Evolutionary conservation across 2,797 vertebrate species (phyloP), one percentile per base, ranked within the genome.

Genomic region (Pristis pectinata): DNA sequence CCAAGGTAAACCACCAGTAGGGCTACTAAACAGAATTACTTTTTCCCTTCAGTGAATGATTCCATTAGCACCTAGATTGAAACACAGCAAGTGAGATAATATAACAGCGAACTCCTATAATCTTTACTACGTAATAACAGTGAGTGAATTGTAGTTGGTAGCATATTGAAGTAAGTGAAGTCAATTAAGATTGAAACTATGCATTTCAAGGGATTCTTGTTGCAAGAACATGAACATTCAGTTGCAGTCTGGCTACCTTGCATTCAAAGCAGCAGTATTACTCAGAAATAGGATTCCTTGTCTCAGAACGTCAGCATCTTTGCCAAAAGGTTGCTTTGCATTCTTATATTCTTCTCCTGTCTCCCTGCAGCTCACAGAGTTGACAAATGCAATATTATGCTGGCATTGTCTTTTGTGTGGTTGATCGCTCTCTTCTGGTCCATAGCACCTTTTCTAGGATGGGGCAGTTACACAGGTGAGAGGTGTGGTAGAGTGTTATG

Each of bases 391-490:
- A 96, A 94, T 30, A 95, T 96, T 94, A 93, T 94, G 72, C 19
- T 96, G 85, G 93, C 95, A 80, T 95, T 96, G 56, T 56, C 95
- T 56, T 56, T 95, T 27, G 95, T 96, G 94, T 97, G 95, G 95
- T 94, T 96, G 56, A 94, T 94, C 74, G 95, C 96, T 94, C 94
- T 96, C 89, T 95, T 96, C 95, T 96, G 96, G 96, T 94, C 96
- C 87, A 95, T 93, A 91, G 87, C 95, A 37, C 96, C 96, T 49
- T 94, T 96, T 19, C 53, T 96, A 72, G 95, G 96, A n/a, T 96
- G 95, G 96, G 96, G 95, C 80, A 96, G 96, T 95, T 96, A 96
- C 79, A 96, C 95, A 96, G 95, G 96, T 96, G 95, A 87, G 53
- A 64, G n/a, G 6, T 37, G 59, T 64, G 59, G 7, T 1, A 19